A percentile compares a stretch with the other conserved stretches of the same genome.
Evolutionary conservation across 2,888 invertebrate genomes (phyloP).

Genomic region (Polyommatus iphigenia): DNA sequence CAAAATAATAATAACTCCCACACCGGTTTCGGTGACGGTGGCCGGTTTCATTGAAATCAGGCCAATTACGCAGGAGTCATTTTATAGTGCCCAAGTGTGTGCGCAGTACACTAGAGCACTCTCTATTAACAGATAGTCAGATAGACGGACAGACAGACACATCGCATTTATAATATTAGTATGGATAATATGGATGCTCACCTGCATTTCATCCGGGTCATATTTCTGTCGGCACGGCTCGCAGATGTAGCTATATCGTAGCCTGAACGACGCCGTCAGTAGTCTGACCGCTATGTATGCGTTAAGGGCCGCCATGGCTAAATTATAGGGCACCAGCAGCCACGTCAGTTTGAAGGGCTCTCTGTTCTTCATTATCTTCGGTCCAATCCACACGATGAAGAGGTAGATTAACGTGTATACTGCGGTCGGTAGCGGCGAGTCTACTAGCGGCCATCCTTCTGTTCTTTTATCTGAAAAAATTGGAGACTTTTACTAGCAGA

Average conservation of each 20-base stretch:
- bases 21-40: no score
- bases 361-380: slow-evolving; percentile 88
- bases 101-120: no score
- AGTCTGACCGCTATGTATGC: slow-evolving; percentile 90
- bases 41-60: no score
- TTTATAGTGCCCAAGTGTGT: no score
- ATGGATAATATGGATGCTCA: slow-evolving; percentile 61
- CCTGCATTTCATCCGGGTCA: slow-evolving; percentile 90
- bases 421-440: slow-evolving; percentile 88
- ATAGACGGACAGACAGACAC: no score
- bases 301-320: slow-evolving; percentile 90
- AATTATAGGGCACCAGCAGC: slow-evolving; percentile 90
- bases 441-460: slow-evolving; percentile 91
- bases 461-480: slow-evolving; percentile 86
- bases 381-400: slow-evolving; percentile 88
- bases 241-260: slow-evolving; percentile 92
- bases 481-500: slow-evolving; percentile 11
- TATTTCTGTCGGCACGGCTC: slow-evolving; percentile 89
- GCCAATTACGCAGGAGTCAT: no score
- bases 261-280: slow-evolving; percentile 85
- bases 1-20: no score
- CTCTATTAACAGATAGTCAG: no score
- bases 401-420: slow-evolving; percentile 86
- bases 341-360: slow-evolving; percentile 87
- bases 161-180: no score